Conservation (phyloP, 2,113 vertebrate genomes). For the Murina feae region DNA sequence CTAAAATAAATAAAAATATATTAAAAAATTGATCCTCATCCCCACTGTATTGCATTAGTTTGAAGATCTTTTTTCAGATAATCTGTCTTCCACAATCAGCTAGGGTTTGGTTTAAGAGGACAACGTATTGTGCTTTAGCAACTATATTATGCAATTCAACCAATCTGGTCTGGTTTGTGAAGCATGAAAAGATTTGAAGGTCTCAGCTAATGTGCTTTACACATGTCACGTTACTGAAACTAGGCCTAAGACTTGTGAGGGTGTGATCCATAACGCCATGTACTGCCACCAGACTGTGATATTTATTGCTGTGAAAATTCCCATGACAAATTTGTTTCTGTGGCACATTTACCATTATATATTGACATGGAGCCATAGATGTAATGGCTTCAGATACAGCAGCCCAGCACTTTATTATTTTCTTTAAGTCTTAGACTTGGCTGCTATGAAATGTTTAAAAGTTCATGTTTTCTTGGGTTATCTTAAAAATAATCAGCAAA, state of each 20-base stretch:
- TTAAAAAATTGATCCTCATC: background rate
- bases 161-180: background rate
- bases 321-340: constrained; percentile 30
- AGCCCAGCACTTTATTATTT: background rate
- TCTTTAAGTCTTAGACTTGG: background rate
- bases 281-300: constrained; percentile 33
- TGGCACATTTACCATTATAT: constrained; percentile 39
- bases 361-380: constrained; percentile 2
- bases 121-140: background rate
- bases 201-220: background rate
- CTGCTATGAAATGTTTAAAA: background rate
- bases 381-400: background rate
- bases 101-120: background rate
- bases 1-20: too few relatives aligned
- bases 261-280: constrained; percentile 40
- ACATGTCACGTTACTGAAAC: background rate
- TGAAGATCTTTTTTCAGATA: background rate
- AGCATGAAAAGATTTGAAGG: constrained; percentile 2
- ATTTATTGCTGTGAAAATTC: constrained; percentile 52
- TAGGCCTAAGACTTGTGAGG: background rate
- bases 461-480: background rate
- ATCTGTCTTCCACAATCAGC: background rate
- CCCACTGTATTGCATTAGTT: background rate
- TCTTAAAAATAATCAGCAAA: constrained; percentile 16
- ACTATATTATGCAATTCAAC: background rate